phyloP scores from a whole-genome alignment of 2,797 vertebrate genomes.

The Cheirogaleus major region DNA sequence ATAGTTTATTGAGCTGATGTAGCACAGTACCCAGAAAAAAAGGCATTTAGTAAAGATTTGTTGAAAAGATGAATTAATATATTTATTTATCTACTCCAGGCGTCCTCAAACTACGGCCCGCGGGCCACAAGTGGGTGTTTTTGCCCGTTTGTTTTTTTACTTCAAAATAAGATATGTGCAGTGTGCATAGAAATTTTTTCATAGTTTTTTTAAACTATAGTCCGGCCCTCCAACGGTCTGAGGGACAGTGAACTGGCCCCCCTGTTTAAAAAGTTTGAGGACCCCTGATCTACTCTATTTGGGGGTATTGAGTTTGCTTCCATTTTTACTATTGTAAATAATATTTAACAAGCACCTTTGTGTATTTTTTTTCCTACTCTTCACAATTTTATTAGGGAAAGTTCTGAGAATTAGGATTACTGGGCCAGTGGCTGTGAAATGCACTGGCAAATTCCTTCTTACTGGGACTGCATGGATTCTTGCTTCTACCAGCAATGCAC shows the following conservation, averaged over 20 bases:
- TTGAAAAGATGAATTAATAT: not conserved
- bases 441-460: not conserved
- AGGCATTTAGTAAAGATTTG: not conserved
- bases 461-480: not conserved
- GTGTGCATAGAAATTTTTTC: no score
- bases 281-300: not conserved
- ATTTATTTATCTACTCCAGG: not conserved
- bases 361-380: not conserved
- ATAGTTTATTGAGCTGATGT: not conserved
- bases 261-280: no score
- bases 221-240: no score
- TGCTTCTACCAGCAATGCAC: accelerated
- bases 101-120: no score
- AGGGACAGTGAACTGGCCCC: no score
- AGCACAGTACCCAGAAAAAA: not conserved
- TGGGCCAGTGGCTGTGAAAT: not conserved
- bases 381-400: not conserved
- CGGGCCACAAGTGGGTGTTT: no score
- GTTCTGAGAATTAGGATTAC: not conserved
- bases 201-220: no score
- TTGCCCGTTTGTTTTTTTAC: no score
- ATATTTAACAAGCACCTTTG: not conserved
- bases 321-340: not conserved
- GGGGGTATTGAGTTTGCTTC: not conserved
- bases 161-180: no score